Evolutionary conservation across 64 coral and sea anemone species (phyloP), one percentile per base, ranked within the genome.

Genomic region (Exaiptasia diaphana): DNA sequence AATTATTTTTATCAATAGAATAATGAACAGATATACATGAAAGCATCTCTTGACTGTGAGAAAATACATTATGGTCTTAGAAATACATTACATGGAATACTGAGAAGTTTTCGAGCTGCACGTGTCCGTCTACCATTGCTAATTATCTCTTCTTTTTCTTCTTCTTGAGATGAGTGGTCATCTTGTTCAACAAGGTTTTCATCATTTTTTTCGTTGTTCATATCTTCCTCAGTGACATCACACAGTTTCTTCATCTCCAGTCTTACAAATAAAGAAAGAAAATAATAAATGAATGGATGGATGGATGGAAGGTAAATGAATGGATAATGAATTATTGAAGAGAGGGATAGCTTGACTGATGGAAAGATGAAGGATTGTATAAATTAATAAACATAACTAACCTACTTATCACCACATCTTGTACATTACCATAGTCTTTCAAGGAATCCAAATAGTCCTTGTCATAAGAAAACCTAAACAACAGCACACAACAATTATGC

Each of bases 221-320:
- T 43, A 0, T 94, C 86, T 26, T 88, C 81, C 45, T 79, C 91
- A 24, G 62, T 85, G 18, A 94, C 20, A 3, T 89, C 85, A 23
- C 31, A 79, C 9, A 94, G 13, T 32, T 94, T 89, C 38, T 89
- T 94, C 80, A 89, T 41, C 50, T 77, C 74, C 43, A 46, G 43
- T 46, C 6, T 46, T 46, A 46, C 43, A 46, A 46, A 15, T 15
- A 15, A 7, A 46, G 15, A 6, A 46, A 46, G 15, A 46, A 46
- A 6, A 46, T 6, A 46, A 15, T 46, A 6, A 46, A 46, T 46
- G n/a, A n/a, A n/a, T n/a, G n/a, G n/a, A n/a, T n/a, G n/a, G n/a
- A n/a, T n/a, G n/a, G n/a, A n/a, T n/a, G n/a, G n/a, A n/a, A n/a
- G n/a, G n/a, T n/a, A n/a, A n/a, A n/a, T n/a, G n/a, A n/a, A n/a